Conservation (phyloP, 2,888 invertebrate genomes). For the Pomacea canaliculata region DNA sequence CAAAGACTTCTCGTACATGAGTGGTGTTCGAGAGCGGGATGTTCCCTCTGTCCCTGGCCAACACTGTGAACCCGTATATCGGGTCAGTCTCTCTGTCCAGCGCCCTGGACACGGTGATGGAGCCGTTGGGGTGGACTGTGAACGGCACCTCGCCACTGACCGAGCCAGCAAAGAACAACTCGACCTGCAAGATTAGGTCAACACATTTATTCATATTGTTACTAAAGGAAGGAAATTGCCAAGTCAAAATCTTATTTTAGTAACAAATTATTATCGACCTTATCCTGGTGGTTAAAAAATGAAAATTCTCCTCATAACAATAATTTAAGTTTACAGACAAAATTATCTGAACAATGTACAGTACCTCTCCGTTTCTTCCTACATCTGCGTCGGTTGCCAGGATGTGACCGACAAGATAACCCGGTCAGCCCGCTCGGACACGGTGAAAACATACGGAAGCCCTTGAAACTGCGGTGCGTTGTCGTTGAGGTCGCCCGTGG, state of each 20-base stretch:
- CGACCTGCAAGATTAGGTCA: constrained; percentile 7
- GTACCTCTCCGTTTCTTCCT: constrained; percentile 30
- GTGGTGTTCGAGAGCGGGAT: constrained; percentile 66
- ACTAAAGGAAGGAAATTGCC: no score
- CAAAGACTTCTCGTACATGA: constrained; percentile 34
- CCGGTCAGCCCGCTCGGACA: constrained; percentile 27
- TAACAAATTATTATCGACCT: no score
- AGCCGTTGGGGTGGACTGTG: constrained; percentile 77
- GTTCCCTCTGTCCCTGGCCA: constrained; percentile 70
- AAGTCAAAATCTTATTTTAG: no score
- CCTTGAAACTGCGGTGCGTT: constrained; percentile 32
- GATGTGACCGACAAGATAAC: constrained; percentile 26
- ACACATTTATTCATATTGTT: no score
- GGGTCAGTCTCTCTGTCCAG: constrained; percentile 78
- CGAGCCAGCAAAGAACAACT: constrained; percentile 27
- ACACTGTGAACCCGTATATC: constrained; percentile 53
- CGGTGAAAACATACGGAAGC: constrained; percentile 29
- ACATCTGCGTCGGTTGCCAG: constrained; percentile 33
- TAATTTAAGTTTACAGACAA: no score
- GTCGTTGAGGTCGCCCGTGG: constrained; percentile 37
- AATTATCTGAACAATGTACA: no score
- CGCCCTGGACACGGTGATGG: constrained; percentile 85
- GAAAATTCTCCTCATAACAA: no score
- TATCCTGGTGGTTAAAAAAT: no score
- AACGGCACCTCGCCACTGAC: constrained; percentile 31